Evolutionary conservation across 1,140 invertebrate genomes (phyloP).

Genomic region (Ceratosolen solmsi): DNA sequence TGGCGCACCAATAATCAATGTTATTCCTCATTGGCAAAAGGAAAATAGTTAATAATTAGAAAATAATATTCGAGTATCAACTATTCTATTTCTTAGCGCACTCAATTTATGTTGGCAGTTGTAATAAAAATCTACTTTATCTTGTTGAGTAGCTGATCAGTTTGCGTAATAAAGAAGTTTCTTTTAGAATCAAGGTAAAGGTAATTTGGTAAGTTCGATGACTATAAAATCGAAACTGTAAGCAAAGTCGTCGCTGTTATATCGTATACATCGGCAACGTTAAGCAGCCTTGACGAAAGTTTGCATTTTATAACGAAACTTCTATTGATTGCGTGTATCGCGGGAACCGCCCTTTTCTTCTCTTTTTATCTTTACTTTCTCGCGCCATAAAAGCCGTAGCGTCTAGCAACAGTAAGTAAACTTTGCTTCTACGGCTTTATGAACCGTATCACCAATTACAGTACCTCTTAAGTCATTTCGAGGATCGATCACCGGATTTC

Average conservation of each 20-base stretch:
- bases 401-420: constrained; percentile 26
- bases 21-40: too few species aligned
- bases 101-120: too few species aligned
- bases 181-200: background rate
- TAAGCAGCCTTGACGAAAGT: constrained; percentile 37
- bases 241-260: background rate
- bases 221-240: constrained; percentile 11
- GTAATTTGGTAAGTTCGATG: background rate
- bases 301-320: constrained; percentile 41
- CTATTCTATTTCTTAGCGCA: too few species aligned
- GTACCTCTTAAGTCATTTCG: constrained; percentile 59
- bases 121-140: too few species aligned
- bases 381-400: constrained; percentile 41
- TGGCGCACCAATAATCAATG: too few species aligned
- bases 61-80: too few species aligned
- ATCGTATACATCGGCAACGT: background rate
- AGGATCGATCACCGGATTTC: constrained; percentile 56
- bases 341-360: background rate
- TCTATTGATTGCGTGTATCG: constrained; percentile 28
- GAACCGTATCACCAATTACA: constrained; percentile 58
- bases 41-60: too few species aligned
- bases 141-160: background rate
- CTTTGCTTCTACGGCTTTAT: constrained; percentile 62
- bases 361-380: constrained; percentile 17
- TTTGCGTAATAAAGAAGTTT: background rate